A percentile compares a stretch with the other conserved stretches of the same genome.
Evolutionary conservation across 1,140 invertebrate species (phyloP).

Genomic region (Drosophila auraria): DNA sequence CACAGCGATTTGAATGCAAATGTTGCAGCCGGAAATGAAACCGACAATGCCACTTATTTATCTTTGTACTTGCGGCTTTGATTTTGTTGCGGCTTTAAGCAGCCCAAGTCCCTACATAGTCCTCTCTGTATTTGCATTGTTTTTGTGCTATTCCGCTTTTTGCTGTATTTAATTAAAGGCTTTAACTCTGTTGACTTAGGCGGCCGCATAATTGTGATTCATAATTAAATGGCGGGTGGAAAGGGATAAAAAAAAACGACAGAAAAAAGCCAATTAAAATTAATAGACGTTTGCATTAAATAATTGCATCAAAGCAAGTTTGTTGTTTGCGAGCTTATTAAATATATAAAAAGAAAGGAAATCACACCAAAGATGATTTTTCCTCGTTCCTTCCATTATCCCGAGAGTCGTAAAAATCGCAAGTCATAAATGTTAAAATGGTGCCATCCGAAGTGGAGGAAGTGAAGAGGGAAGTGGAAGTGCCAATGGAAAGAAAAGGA

Average conservation of each 20-base stretch:
- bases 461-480: slow-evolving; percentile 5
- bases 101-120: slow-evolving; percentile 6
- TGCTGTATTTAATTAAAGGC: slow-evolving; percentile 72
- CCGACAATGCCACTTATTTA: slow-evolving; percentile 83
- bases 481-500: not conserved
- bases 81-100: slow-evolving; percentile 79
- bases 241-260: slow-evolving; percentile 9
- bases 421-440: slow-evolving; percentile 57
- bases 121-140: slow-evolving; percentile 36
- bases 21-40: slow-evolving; percentile 81
- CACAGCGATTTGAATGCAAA: slow-evolving; percentile 76
- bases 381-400: slow-evolving; percentile 14
- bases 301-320: slow-evolving; percentile 65
- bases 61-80: slow-evolving; percentile 82
- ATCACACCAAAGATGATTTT: slow-evolving; percentile 13
- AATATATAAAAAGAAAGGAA: slow-evolving; percentile 31
- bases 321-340: slow-evolving; percentile 58
- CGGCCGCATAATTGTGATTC: slow-evolving; percentile 74
- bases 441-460: slow-evolving; percentile 32
- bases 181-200: slow-evolving; percentile 80
- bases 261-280: slow-evolving; percentile 72
- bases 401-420: slow-evolving; percentile 47
- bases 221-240: slow-evolving; percentile 70
- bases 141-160: slow-evolving; percentile 24
- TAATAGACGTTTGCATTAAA: slow-evolving; percentile 75